Base-by-base conservation (phyloP, 1,140 invertebrate species). In the Littorina saxatilis region DNA sequence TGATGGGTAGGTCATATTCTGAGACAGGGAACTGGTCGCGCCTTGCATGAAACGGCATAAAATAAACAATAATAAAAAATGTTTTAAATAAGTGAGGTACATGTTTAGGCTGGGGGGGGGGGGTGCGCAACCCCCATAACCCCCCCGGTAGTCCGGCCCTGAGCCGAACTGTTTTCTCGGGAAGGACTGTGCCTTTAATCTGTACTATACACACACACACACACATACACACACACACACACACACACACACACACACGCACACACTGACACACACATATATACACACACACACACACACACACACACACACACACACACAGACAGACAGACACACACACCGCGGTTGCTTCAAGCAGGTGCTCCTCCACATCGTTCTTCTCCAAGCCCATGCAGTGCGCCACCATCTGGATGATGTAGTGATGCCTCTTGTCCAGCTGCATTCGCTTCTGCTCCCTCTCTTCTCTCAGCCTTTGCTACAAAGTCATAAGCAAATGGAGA, bases 321-420 rank as follows among this genome's bases (percentile, higher is more conserved):
- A 43, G 40, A 78, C 55, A 78, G 27, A 43, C 35, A 76, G 11
- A 58, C 27, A 23, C 9, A 58, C 23, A 23, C 29, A 70, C 23
- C 9, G 9, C 4, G 76, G 39, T 37, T 63, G 76, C 76, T 2
- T 78, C 76, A 0, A 78, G 76, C 4, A 78, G 1, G 37, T 27
- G 20, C 5, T 78, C 76, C 32, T 78, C 76, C 39, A 78, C 76
- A 13, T 61, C 76, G 15, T 37, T 43, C 15, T 15, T n/a, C 29
- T 58, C 58, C 55, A 78, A 5, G 0, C 39, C 76, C 17, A 40
- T 5, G 39, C 20, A 32, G 13, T 78, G 2, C 13, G 55, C 76
- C 39, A 78, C 35, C 13, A 63, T 37, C 27, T 43, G 35, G 1
- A 78, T 40, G 27, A 78, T 78, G 58, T 40, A 78, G 39, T 63